Base-by-base conservation (phyloP, 2,888 invertebrate species). In the Helicoverpa assulta region DNA sequence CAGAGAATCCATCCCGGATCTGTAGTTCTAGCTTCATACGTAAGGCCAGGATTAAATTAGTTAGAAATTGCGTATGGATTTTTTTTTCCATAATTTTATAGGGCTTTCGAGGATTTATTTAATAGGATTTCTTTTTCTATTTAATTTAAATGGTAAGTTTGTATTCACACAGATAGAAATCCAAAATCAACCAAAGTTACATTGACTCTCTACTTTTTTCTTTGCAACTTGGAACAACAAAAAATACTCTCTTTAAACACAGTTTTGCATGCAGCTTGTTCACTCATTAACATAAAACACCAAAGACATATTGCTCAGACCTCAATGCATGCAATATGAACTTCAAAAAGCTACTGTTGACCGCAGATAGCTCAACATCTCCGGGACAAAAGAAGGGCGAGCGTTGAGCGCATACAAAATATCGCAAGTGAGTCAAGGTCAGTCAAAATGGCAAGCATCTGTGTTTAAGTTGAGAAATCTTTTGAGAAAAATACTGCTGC, bases 351-450 rank as follows among this genome's bases (percentile, higher is more conserved):
- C 14, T 12, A 57, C 47, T 21, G 26, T 43, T 53, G 43, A 70
- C 68, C 37, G 18, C 19, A 47, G 26, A 51, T 57, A 33, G 51
- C 59, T 59, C 10, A 54, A 54, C 33, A 71, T 65, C 72, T 66
- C 61, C 62, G 50, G 59, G 14, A 50, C 55, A 66, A 71, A 66
- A 67, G 73, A 66, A 76, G 65, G 58, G 59, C 62, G 51, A 0
- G 7, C 62, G 33, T 62, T 59, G 52, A 62, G 47, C 16, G 65
- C 59, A 66, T 52, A 63, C 70, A 59, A 50, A 76, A 62, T 67
- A 58, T 52, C 59, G 76, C 33, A 71, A 62, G 18, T 62, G 14
- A 61, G 61, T 26, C 76, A 67, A 72, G 77, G 77, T 59, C 21
- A 14, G 0, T 1, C 10, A 33, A 55, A 14, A 40, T 65, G 19